These are phyloP conservation scores for Phanerotoma sp. DNA, from an alignment of 2,888 invertebrate species.

Conservation along the genomic window DNA sequence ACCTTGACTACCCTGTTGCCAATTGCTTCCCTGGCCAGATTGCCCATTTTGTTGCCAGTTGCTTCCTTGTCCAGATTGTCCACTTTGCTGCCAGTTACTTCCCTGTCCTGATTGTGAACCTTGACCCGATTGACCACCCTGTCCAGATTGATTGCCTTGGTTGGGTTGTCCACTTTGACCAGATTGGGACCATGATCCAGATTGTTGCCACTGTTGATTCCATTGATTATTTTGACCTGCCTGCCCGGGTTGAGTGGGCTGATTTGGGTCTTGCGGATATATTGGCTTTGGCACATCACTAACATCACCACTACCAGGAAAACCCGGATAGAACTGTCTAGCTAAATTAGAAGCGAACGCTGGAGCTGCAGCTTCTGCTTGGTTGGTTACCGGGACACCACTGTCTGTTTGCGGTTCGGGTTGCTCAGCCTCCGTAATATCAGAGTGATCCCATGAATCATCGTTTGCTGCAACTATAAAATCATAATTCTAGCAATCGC, in stretches of 20 bases:
- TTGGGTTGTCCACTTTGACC: background rate
- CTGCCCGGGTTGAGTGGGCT: conserved; percentile 26
- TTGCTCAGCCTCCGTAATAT: conserved; percentile 36
- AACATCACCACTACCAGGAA: conserved; percentile 28
- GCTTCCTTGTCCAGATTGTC: conserved; percentile 19
- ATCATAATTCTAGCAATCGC: background rate
- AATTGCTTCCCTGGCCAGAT: conserved; percentile 7
- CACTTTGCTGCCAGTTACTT: conserved; percentile 1
- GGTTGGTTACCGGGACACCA: background rate
- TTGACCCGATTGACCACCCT: conserved; percentile 2
- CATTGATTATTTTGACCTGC: background rate
- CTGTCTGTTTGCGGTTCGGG: conserved; percentile 25
- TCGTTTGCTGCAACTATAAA: conserved; percentile 34
- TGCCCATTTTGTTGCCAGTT: conserved; percentile 7
- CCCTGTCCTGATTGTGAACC: background rate
- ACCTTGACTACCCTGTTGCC: background rate
- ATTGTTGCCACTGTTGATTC: background rate
- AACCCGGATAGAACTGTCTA: conserved; percentile 40
- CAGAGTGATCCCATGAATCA: conserved; percentile 41
- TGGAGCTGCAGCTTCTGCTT: conserved; percentile 4
- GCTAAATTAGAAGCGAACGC: conserved; percentile 11
- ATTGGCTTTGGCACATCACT: conserved; percentile 44
- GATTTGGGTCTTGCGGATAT: conserved; percentile 25
- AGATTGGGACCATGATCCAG: background rate
- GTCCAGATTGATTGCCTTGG: background rate